These are phyloP conservation scores for Hemaris fuciformis DNA, from an alignment of 2,888 invertebrate genomes.

Conservation along the genomic window DNA sequence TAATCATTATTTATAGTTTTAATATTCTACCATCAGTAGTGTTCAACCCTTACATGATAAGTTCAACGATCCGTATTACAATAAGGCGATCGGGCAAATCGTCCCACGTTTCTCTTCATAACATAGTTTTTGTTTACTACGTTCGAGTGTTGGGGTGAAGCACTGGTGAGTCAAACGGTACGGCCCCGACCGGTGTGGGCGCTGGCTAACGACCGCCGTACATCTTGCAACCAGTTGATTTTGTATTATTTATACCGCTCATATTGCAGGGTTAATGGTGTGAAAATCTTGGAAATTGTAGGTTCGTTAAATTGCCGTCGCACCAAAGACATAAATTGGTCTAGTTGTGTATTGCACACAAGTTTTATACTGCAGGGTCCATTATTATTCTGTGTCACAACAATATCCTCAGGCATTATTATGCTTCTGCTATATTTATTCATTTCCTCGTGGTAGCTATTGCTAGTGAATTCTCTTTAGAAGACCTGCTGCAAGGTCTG, in stretches of 20 bases:
- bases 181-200: not conserved
- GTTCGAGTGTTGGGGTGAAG: not conserved
- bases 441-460: too few relatives aligned
- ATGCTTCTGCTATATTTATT: too few relatives aligned
- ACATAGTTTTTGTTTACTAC: constrained; percentile 6
- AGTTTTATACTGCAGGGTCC: too few relatives aligned
- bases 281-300: not conserved
- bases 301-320: not conserved
- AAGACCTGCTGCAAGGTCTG: too few relatives aligned
- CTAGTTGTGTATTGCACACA: too few relatives aligned
- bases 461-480: too few relatives aligned
- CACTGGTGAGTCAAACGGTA: not conserved
- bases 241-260: not conserved
- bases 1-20: not conserved
- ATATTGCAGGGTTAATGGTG: not conserved
- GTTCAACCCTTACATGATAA: not conserved
- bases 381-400: too few relatives aligned
- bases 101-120: not conserved
- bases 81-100: not conserved
- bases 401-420: too few relatives aligned
- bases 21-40: not conserved
- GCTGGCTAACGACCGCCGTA: not conserved
- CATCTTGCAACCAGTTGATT: not conserved
- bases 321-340: too few relatives aligned
- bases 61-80: not conserved